Base-by-base conservation (phyloP, 2,888 invertebrate species). In the Leptogaster cylindrica region DNA sequence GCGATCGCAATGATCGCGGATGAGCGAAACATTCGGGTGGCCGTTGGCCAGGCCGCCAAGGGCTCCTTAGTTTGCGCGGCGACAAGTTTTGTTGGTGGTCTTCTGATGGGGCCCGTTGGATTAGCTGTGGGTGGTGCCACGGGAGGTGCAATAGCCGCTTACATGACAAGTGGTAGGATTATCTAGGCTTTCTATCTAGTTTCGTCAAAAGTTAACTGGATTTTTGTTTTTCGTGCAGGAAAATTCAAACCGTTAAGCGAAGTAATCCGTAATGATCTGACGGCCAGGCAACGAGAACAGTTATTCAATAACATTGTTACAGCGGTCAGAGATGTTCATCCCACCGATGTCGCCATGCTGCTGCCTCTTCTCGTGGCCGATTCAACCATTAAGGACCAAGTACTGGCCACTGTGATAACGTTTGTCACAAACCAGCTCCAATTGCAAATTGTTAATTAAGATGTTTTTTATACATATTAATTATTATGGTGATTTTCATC, bases 211-310 rank as follows among this genome's bases (percentile, higher is more conserved):
- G 4, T 14, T 5, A 55, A 33, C 20, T 55, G n/a, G n/a, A 14
- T 27, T 31, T 20, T 28, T 61, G 8, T 55, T 65, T 33, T n/a
- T 7, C 48, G 71, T 65, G 7, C 66, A 80, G 80, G 78, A 5
- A 70, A 73, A 1, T 81, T 79, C 52, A 76, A 75, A n/a, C 76
- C 81, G 0, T 68, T 79, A 48, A 77, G 76, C n/a, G 78, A 79
- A 63, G 75, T 81, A 1, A 73, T 81, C n/a, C 70, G 77, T 2
- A 76, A 80, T 61, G 81, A 81, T 66, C 68, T 81, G 28, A 79
- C 75, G 0, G 76, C 76, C 18, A 27, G 31, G 0, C 78, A 81
- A 67, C 75, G 75, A 7, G 76, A 79, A 68, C 70, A 72, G 39
- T 70, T 81, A 14, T 73, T 77, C 0, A 72, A 75, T 14, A 77